A percentile compares a stretch with the other conserved stretches of the same genome.
Conservation (phyloP, 1,140 invertebrate species). For the Aporrectodea caliginosa region DNA sequence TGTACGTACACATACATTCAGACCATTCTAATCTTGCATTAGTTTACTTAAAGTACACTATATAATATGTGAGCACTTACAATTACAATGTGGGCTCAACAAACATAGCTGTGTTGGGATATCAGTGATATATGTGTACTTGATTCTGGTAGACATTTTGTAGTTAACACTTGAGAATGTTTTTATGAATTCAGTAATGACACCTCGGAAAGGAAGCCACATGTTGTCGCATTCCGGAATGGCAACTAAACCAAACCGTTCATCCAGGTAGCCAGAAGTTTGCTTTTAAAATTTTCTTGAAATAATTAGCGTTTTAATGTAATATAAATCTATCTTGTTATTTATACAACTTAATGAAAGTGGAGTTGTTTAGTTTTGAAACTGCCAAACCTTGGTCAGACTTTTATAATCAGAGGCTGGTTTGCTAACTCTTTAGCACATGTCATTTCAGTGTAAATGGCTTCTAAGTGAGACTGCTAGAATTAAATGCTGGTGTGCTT, state of each 20-base stretch:
- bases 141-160: not conserved
- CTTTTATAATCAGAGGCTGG: no score
- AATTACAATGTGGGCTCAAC: not conserved
- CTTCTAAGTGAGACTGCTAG: no score
- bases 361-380: not conserved
- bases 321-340: not conserved
- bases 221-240: constrained; percentile 5
- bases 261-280: not conserved
- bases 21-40: no score
- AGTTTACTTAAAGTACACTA: no score
- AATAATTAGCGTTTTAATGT: no score
- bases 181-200: not conserved
- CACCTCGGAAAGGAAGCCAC: constrained; percentile 23
- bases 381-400: no score
- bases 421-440: no score
- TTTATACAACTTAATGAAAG: not conserved
- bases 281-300: not conserved
- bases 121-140: no score
- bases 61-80: not conserved
- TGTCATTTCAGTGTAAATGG: no score
- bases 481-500: no score
- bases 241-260: not conserved
- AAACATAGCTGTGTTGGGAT: not conserved
- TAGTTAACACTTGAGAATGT: not conserved
- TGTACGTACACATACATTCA: no score